phyloP scores from a whole-genome alignment of 2,888 invertebrate genomes.

The Hedychridium roseum region DNA sequence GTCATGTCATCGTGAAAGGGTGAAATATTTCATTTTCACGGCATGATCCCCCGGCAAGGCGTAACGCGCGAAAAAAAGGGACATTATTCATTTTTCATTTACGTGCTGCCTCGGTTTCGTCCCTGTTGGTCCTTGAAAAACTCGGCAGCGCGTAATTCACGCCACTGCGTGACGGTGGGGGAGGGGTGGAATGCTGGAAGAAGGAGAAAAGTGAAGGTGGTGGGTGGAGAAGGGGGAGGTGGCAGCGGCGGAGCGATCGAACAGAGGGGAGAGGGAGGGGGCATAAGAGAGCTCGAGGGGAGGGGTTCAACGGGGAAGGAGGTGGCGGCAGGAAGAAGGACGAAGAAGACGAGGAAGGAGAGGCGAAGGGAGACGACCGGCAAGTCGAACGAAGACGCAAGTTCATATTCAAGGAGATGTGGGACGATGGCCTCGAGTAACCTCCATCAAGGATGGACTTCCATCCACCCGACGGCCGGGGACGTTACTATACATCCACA shows the following conservation, averaged over 20 bases:
- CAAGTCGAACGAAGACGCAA: constrained; percentile 54
- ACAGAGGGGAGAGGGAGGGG: constrained; percentile 15
- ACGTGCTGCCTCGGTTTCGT: no score
- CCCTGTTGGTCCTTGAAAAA: no score
- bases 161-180: constrained; percentile 5
- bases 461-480: constrained; percentile 40
- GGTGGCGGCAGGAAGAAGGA: constrained; percentile 42
- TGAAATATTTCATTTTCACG: no score
- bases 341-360: constrained; percentile 38
- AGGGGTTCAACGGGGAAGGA: constrained; percentile 12
- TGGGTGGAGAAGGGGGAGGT: constrained; percentile 17
- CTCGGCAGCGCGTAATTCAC: constrained; percentile 15
- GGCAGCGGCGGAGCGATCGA: constrained; percentile 21
- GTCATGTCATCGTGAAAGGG: no score
- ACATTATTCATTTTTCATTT: no score
- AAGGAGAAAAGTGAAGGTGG: constrained; percentile 22
- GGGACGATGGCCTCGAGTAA: constrained; percentile 62
- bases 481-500: constrained; percentile 34
- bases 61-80: no score
- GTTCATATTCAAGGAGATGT: constrained; percentile 60
- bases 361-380: constrained; percentile 36
- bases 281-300: constrained; percentile 26
- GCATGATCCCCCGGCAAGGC: no score
- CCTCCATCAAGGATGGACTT: constrained; percentile 63
- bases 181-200: constrained; percentile 14